Evolutionary conservation across 2,888 invertebrate genomes (phyloP), one percentile per base, ranked within the genome.

Genomic region (Torymus auratus): DNA sequence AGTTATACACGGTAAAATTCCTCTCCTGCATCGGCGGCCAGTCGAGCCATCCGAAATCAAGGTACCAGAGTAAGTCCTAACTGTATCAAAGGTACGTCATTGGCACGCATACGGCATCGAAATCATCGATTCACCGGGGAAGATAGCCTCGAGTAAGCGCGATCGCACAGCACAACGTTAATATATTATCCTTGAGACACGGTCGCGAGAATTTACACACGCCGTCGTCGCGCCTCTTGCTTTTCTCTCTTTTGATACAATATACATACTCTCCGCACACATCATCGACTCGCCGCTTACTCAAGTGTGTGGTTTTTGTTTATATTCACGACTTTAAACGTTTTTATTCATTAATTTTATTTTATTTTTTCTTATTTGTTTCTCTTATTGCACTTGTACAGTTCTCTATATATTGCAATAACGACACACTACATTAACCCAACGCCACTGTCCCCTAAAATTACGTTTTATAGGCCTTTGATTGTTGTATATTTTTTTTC

Each of bases 381-480:
- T 70, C 80, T 79, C 70, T 69, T 72, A 70, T 83, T 78, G 73
- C 80, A 81, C 70, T 69, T 72, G 60, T 61, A 75, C 53, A 76
- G 70, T 76, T 79, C 73, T 75, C 41, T 41, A 41, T 41, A 72
- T 68, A 76, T 79, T 76, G 75, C 76, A 64, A 76, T 79, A 79
- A 75, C 69, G 55, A 75, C n/a, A 13, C 12, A 14, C 17, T 13
- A 41, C 85, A 85, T 84, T 84, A 56, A 85, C 85, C 86, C 85
- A 85, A 87, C 84, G 84, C 83, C 84, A 85, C 76, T 83, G 83
- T 80, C 73, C 81, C 68, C 83, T 87, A 85, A 86, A 83, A 83
- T 86, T 86, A 87, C 84, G 79, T 68, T 82, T 81, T 76, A 84
- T 87, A 87, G 87, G 87, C 87, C 87, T 87, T 87, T 87, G 87